Base-by-base conservation (phyloP, 2,797 vertebrate species). In the Saxicola maurus region DNA sequence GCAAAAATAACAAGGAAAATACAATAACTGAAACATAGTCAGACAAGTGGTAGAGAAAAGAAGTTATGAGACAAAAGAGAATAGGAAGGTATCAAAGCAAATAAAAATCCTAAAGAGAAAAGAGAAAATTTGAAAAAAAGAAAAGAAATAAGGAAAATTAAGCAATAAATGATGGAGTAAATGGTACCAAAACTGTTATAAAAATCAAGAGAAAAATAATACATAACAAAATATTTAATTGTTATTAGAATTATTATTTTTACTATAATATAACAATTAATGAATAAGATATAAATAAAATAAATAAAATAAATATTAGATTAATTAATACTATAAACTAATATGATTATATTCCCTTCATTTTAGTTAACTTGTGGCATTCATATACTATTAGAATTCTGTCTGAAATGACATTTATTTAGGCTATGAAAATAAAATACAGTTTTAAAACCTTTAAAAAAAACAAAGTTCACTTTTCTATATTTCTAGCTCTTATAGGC, bases 241-340 rank as follows among this genome's bases (percentile, higher is more conserved):
- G 20, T 68, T 83, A 17, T 55, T 19, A 18, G 28, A 8, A 18
- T 14, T 27, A 33, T 42, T 23, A 35, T n/a, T 68, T 67, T 27
- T 21, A 17, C n/a, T 25, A 59, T 16, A 33, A 1, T 28, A 1
- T 6, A 56, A 6, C 0, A 15, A 9, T 27, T 8, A 21, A 80
- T 21, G 33, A 35, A 24, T 40, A 4, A 14, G 2, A 61, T 28
- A 45, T 11, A 16, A 18, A 30, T 35, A 12, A 2, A 33, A 53
- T 14, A 16, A 18, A 30, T 35, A 15, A 2, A 62, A 30, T 27
- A n/a, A n/a, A 37, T 52, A 1, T 37, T n/a, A 27, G 2, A 31
- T 17, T 43, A 18, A 53, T 35, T 43, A 37, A 16, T 45, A 38
- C 8, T 52, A 15, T 23, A 10, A 27, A 31, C 4, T 8, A 31